Percentiles rank a stretch among this genome's conserved stretches.
Conservation (phyloP, 2,797 vertebrate species). For the Chelmon rostratus region DNA sequence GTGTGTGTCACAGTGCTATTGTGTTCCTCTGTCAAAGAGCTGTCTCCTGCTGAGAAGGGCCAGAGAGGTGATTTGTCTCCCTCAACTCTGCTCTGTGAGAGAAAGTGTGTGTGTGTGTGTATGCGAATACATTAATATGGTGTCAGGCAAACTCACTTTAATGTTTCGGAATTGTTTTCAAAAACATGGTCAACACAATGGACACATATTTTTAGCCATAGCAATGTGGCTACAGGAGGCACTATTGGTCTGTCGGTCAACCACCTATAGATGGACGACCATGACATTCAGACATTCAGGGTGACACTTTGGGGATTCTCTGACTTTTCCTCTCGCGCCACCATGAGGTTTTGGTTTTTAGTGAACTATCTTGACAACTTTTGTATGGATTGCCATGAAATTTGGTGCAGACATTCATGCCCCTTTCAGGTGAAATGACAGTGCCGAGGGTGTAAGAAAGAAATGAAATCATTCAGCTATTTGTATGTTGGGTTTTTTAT, state of each 20-base stretch:
- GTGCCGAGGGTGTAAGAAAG: no score
- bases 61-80: slow-evolving; percentile 64
- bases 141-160: neutral
- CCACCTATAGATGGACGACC: neutral
- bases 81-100: slow-evolving; percentile 32
- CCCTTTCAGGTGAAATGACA: no score
- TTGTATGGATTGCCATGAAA: no score
- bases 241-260: neutral
- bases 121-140: neutral
- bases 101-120: slow-evolving; percentile 8
- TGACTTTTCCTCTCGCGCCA: neutral
- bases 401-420: no score
- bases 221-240: neutral
- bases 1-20: slow-evolving; percentile 37
- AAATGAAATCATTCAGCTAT: no score
- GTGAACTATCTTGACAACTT: neutral
- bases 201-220: neutral
- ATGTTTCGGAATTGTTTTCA: no score
- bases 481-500: no score
- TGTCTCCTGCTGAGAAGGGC: slow-evolving; percentile 49
- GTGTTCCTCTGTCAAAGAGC: slow-evolving; percentile 60
- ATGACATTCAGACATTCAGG: neutral
- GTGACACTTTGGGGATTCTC: neutral
- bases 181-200: no score
- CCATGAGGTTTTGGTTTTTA: neutral